Evolutionary conservation across 2,797 vertebrate species (phyloP).

Genomic region (Mus minutoides): DNA sequence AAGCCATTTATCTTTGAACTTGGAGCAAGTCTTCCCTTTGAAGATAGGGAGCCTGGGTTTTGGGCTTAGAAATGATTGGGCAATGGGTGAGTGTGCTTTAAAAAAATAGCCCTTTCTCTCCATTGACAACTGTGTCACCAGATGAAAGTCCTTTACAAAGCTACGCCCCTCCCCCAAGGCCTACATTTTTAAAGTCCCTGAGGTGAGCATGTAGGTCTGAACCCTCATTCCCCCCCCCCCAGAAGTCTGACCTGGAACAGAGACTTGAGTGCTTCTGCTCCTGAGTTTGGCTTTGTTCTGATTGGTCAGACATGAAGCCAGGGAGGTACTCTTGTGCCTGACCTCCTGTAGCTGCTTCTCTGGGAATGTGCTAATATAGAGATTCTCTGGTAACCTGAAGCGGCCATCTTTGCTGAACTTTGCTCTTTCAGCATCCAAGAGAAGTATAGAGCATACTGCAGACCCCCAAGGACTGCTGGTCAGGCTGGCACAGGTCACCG

Average conservation of each 20-base stretch:
- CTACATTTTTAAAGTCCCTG: background rate
- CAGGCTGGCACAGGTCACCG: fast-evolving
- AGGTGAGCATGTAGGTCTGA: background rate
- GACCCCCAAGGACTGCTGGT: background rate
- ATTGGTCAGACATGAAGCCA: background rate
- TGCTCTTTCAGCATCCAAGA: background rate
- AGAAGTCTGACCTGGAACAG: background rate
- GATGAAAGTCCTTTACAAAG: background rate
- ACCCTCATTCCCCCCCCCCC: background rate
- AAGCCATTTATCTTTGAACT: background rate
- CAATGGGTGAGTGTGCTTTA: fast-evolving
- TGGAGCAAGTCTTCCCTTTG: conserved; percentile 4
- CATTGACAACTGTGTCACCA: background rate
- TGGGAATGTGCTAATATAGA: background rate
- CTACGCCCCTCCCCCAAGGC: background rate
- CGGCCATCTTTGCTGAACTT: background rate
- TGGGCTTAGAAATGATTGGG: background rate
- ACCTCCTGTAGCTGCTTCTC: background rate
- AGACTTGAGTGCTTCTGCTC: background rate
- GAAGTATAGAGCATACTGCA: background rate
- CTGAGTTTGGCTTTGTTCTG: conserved; percentile 29
- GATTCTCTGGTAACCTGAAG: background rate
- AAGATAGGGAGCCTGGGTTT: background rate
- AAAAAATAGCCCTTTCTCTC: background rate
- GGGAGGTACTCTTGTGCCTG: background rate